Conservation (phyloP, 2,888 invertebrate genomes). For the Plagiodera versicolora region DNA sequence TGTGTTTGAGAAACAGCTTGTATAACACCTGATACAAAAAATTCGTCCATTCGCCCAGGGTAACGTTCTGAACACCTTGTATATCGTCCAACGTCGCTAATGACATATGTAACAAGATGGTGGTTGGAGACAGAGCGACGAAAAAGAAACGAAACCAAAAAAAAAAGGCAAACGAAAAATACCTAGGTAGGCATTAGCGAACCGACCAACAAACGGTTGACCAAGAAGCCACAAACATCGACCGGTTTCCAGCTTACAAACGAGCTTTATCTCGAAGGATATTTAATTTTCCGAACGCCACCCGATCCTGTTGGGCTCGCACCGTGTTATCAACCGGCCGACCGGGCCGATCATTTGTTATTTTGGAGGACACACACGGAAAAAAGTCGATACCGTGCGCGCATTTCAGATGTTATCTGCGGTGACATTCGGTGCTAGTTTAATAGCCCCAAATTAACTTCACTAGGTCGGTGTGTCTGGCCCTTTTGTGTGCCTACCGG, state of each 20-base stretch:
- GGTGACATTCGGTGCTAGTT: constrained; percentile 49
- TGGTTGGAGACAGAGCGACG: constrained; percentile 1
- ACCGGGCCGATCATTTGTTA: constrained; percentile 49
- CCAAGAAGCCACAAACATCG: constrained; percentile 3
- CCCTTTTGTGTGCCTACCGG: constrained; percentile 36
- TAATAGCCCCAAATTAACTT: constrained; percentile 50
- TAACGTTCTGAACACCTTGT: background rate
- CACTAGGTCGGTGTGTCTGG: constrained; percentile 46
- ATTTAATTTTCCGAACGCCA: constrained; percentile 52
- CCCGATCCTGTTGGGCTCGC: constrained; percentile 47
- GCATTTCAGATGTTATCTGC: constrained; percentile 36
- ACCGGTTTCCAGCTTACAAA: constrained; percentile 36
- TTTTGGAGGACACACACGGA: constrained; percentile 41
- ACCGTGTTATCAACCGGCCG: constrained; percentile 48
- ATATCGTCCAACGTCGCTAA: constrained; percentile 3
- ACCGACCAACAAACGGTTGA: background rate
- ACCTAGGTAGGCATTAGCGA: constrained; percentile 11
- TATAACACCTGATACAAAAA: no score
- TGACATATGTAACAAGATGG: constrained; percentile 15
- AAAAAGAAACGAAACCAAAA: constrained; percentile 1
- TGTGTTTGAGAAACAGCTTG: no score
- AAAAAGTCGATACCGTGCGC: constrained; percentile 35
- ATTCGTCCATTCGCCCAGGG: no score
- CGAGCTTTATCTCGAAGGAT: constrained; percentile 45
- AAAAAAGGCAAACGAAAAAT: constrained; percentile 5